These are phyloP conservation scores for Eristalinus aeneus DNA, from an alignment of 2,888 invertebrate genomes.

Conservation along the genomic window DNA sequence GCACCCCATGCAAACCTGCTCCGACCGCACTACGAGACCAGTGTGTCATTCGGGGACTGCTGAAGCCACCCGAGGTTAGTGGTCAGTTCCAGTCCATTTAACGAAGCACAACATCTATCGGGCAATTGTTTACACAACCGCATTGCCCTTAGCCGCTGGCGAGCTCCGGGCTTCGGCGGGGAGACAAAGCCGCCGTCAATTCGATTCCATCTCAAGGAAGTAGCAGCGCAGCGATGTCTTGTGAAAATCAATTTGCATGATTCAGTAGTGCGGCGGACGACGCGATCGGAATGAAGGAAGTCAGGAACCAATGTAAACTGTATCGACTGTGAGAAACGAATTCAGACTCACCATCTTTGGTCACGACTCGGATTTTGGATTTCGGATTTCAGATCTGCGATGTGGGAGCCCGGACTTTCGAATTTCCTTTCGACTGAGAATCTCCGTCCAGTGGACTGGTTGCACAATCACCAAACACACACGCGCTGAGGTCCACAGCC, in stretches of 20 bases:
- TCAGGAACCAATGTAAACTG: slow-evolving; percentile 35
- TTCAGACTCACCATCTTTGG: slow-evolving; percentile 58
- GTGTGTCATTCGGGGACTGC: slow-evolving; percentile 46
- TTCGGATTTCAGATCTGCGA: not conserved
- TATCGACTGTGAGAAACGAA: slow-evolving; percentile 19
- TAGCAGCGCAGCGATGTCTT: slow-evolving; percentile 3
- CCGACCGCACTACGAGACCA: slow-evolving; percentile 13
- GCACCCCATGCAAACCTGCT: slow-evolving; percentile 39
- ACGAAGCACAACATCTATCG: not conserved
- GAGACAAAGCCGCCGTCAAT: not conserved
- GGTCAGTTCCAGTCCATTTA: slow-evolving; percentile 43
- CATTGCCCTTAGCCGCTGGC: slow-evolving; percentile 46
- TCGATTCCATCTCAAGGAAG: slow-evolving; percentile 46
- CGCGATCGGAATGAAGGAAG: slow-evolving; percentile 56
- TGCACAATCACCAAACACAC: slow-evolving; percentile 39
- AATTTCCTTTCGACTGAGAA: slow-evolving; percentile 47
- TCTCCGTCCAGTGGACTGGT: slow-evolving; percentile 21
- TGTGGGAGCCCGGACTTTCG: slow-evolving; percentile 41
- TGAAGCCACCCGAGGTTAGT: slow-evolving; percentile 20
- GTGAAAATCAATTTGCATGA: slow-evolving; percentile 54
- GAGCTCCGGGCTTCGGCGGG: not conserved
- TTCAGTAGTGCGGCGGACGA: slow-evolving; percentile 17
- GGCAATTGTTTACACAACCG: slow-evolving; percentile 5
- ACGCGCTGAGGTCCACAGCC: not conserved
- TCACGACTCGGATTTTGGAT: slow-evolving; percentile 30